phyloP scores from a whole-genome alignment of 2,113 vertebrate genomes.

The Hemicordylus capensis region DNA sequence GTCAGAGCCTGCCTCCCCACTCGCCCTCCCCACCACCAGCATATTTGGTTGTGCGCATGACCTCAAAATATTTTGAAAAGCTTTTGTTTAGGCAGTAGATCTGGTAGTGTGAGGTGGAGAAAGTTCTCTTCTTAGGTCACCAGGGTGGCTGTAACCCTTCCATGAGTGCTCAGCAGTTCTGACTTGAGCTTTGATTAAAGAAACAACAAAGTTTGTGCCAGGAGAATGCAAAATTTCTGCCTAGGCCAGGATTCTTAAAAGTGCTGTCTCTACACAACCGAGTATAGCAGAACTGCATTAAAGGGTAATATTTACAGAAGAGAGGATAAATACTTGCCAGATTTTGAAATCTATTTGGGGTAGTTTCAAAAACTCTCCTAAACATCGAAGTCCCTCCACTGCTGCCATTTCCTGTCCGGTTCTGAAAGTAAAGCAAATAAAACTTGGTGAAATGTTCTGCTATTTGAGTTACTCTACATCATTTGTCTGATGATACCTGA shows the following conservation, averaged over 20 bases:
- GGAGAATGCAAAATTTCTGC: slow-evolving; percentile 14
- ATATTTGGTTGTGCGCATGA: no score
- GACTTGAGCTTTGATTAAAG: slow-evolving; percentile 12
- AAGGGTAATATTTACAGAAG: not conserved
- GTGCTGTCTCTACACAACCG: not conserved
- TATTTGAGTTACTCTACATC: not conserved
- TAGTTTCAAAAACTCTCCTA: not conserved
- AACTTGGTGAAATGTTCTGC: not conserved
- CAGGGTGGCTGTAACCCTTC: slow-evolving; percentile 1
- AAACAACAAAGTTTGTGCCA: not conserved
- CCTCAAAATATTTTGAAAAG: no score
- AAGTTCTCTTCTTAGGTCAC: not conserved
- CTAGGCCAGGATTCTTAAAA: not conserved
- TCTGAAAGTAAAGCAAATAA: not conserved
- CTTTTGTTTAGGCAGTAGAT: not conserved
- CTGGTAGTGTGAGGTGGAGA: not conserved
- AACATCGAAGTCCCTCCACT: not conserved
- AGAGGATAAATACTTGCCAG: not conserved
- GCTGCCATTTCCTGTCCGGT: not conserved
- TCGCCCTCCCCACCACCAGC: no score
- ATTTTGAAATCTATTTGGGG: not conserved
- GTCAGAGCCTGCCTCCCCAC: no score
- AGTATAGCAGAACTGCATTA: not conserved
- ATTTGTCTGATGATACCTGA: not conserved
- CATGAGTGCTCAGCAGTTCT: slow-evolving; percentile 16